phyloP scores from a whole-genome alignment of 2,113 vertebrate species.

The Tor tambroides region DNA sequence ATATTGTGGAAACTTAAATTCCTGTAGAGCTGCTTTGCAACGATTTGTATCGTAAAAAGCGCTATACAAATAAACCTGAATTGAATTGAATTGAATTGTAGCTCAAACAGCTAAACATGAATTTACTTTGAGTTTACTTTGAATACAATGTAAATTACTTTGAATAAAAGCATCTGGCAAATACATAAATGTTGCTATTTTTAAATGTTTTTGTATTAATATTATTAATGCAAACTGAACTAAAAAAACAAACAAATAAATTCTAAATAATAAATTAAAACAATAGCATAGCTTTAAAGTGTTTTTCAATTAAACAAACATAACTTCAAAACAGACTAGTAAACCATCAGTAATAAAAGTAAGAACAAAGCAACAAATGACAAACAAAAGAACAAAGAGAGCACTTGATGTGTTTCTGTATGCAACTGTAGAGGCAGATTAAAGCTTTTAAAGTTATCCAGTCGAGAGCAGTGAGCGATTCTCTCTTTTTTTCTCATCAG shows the following conservation, averaged over 20 bases:
- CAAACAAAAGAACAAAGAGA: constrained; percentile 13
- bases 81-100: no score
- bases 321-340: background rate
- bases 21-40: no score
- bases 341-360: background rate
- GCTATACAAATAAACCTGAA: no score
- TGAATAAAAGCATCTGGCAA: background rate
- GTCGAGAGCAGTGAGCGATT: background rate
- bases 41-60: no score
- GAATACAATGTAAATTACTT: background rate
- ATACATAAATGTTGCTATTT: background rate
- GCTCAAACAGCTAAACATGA: no score
- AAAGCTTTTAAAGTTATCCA: constrained; percentile 1
- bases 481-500: background rate
- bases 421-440: background rate
- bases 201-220: background rate
- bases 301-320: background rate
- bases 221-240: background rate
- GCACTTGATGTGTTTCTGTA: background rate
- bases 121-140: no score
- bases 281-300: background rate
- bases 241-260: background rate
- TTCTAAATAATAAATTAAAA: background rate
- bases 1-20: no score
- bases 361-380: background rate